Percentiles rank a stretch among this genome's conserved stretches.
These are phyloP conservation scores for Ctenodactylus gundi DNA, from an alignment of 2,113 vertebrate species.

Conservation along the genomic window DNA sequence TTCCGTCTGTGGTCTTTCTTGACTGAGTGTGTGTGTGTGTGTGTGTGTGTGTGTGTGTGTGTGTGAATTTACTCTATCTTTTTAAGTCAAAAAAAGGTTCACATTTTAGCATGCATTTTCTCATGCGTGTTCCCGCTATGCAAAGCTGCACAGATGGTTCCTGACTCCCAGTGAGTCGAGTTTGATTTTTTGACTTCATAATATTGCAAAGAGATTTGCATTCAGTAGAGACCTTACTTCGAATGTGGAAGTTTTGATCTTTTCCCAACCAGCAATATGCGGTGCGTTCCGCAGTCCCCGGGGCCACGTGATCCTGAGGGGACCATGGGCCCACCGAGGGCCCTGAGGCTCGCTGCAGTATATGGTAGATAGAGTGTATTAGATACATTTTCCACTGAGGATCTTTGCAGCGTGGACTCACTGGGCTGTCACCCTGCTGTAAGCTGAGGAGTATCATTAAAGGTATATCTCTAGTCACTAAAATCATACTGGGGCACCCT, in stretches of 20 bases:
- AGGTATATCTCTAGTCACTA: not conserved
- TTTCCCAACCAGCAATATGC: not conserved
- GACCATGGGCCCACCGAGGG: too few species aligned
- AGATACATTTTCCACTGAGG: not conserved
- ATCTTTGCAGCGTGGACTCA: not conserved
- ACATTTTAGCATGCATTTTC: not conserved
- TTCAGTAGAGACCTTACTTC: not conserved
- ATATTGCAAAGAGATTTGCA: not conserved
- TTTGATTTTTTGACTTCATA: not conserved
- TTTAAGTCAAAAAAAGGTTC: not conserved
- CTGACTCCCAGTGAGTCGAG: not conserved
- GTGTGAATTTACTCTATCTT: too few species aligned
- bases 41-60: not conserved
- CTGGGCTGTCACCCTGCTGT: too few species aligned
- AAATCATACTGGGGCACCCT: not conserved
- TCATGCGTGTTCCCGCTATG: not conserved
- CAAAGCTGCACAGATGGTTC: not conserved
- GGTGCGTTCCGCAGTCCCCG: not conserved
- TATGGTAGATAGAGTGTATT: not conserved
- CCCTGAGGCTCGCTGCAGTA: too few species aligned
- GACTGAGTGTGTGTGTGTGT: not conserved
- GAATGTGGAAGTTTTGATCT: too few species aligned
- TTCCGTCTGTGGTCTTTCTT: not conserved
- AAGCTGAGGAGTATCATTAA: not conserved
- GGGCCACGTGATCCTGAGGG: not conserved